Conservation (phyloP, 2,888 invertebrate genomes). For the Cephus pulcher region DNA sequence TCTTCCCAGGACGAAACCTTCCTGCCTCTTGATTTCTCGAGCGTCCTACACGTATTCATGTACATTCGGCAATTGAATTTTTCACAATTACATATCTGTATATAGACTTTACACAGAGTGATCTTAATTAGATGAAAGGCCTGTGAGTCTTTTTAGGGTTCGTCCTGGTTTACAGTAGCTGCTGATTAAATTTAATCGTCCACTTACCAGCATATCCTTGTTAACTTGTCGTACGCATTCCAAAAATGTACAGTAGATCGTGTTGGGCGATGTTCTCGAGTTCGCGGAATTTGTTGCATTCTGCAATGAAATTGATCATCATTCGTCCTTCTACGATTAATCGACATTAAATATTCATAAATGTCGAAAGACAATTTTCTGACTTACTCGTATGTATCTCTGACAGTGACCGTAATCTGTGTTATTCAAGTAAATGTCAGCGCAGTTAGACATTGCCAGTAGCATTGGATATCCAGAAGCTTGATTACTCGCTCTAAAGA, state of each 20-base stretch:
- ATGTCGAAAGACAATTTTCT: slow-evolving; percentile 3
- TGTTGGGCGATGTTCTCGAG: slow-evolving; percentile 36
- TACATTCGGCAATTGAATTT: neutral
- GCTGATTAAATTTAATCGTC: neutral
- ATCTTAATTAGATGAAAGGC: neutral
- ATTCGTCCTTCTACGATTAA: neutral
- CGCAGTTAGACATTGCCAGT: slow-evolving; percentile 51
- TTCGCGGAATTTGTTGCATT: slow-evolving; percentile 44
- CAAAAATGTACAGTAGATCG: slow-evolving; percentile 57
- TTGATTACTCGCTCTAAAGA: slow-evolving; percentile 69
- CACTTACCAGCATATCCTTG: slow-evolving; percentile 54
- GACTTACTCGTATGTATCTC: slow-evolving; percentile 43
- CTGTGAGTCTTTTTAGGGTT: neutral
- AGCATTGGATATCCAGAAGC: slow-evolving; percentile 49
- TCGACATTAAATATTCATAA: slow-evolving; percentile 12
- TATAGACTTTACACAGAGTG: neutral
- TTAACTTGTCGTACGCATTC: slow-evolving; percentile 60
- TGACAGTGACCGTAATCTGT: slow-evolving; percentile 55
- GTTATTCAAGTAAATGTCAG: slow-evolving; percentile 48
- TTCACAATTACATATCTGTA: neutral
- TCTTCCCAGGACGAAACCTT: neutral
- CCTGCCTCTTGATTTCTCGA: neutral
- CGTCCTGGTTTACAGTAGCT: neutral
- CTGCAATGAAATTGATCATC: slow-evolving; percentile 29
- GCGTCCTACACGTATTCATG: neutral